Percentiles rank a stretch among this genome's conserved stretches.
Evolutionary conservation across 37 sponge, comb jelly and placozoan genomes (phyloP).

Genomic region (Cliona cf. orientalis): DNA sequence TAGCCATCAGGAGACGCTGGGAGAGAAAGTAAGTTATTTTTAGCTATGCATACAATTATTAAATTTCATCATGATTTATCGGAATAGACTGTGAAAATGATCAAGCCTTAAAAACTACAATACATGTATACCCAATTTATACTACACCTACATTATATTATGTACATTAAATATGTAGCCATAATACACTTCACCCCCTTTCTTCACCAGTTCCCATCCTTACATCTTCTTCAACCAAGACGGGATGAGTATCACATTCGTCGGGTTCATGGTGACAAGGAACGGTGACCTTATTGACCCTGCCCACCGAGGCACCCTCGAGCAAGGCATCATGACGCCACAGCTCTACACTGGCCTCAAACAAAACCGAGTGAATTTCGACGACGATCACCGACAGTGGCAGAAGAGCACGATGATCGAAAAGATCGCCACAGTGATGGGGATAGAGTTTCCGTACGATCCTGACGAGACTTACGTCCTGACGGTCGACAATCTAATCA

Average conservation of each 20-base stretch:
- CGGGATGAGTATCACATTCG: constrained; percentile 75
- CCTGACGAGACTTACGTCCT: constrained; percentile 87
- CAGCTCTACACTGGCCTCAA: constrained; percentile 41
- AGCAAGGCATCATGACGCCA: constrained; percentile 29
- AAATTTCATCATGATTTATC: not conserved
- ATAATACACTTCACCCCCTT: not conserved
- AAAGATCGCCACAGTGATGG: constrained; percentile 70
- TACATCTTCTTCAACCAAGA: constrained; percentile 97
- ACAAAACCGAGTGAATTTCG: constrained; percentile 30
- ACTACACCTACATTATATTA: not conserved
- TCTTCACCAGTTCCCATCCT: constrained; percentile 78
- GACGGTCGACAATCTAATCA: constrained; percentile 85
- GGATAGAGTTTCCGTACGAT: constrained; percentile 46
- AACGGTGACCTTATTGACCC: constrained; percentile 59
- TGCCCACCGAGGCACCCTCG: not conserved
- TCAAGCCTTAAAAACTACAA: not conserved
- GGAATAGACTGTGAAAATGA: not conserved
- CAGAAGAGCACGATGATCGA: constrained; percentile 36
- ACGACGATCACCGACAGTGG: constrained; percentile 54
- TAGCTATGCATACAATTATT: no score
- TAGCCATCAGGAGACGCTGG: constrained; percentile 55
- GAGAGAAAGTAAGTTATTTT: constrained; percentile 54
- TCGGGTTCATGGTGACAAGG: constrained; percentile 73
- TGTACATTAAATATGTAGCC: not conserved
- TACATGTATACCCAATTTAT: not conserved